A percentile compares a stretch with the other conserved stretches of the same genome.
phyloP scores from a whole-genome alignment of 2,113 vertebrate genomes.

The Mugil cephalus region DNA sequence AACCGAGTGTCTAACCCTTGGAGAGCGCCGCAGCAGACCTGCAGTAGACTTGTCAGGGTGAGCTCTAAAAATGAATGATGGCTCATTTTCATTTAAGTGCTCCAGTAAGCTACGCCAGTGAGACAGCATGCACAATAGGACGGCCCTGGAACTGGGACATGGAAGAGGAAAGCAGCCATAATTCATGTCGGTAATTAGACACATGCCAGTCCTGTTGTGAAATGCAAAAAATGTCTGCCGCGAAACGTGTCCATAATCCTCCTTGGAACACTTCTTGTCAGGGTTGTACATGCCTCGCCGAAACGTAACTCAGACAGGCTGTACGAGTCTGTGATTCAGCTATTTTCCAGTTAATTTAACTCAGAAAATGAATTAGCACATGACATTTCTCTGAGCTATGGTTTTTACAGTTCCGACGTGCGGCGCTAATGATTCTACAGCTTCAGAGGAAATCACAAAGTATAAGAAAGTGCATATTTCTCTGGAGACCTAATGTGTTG shows the following conservation, averaged over 20 bases:
- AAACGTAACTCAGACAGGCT: neutral
- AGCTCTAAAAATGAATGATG: conserved; percentile 13
- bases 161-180: conserved; percentile 40
- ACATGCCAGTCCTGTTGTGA: conserved; percentile 29
- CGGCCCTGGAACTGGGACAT: conserved; percentile 17
- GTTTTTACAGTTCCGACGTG: neutral
- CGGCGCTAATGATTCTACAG: neutral
- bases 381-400: neutral
- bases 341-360: conserved; percentile 3
- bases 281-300: neutral
- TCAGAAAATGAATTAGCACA: neutral
- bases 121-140: conserved; percentile 21
- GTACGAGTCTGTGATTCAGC: neutral
- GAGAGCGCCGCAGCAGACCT: neutral
- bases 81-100: conserved; percentile 12
- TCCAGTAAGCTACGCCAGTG: neutral
- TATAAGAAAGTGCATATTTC: conserved; percentile 7
- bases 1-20: neutral
- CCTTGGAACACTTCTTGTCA: neutral
- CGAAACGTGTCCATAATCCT: neutral
- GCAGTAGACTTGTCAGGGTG: neutral
- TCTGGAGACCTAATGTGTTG: conserved; percentile 12
- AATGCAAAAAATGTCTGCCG: conserved; percentile 16
- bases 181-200: conserved; percentile 37
- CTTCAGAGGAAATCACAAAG: neutral